These are phyloP conservation scores for Gadopsis marmoratus DNA, from an alignment of 2,797 vertebrate genomes.

Conservation along the genomic window DNA sequence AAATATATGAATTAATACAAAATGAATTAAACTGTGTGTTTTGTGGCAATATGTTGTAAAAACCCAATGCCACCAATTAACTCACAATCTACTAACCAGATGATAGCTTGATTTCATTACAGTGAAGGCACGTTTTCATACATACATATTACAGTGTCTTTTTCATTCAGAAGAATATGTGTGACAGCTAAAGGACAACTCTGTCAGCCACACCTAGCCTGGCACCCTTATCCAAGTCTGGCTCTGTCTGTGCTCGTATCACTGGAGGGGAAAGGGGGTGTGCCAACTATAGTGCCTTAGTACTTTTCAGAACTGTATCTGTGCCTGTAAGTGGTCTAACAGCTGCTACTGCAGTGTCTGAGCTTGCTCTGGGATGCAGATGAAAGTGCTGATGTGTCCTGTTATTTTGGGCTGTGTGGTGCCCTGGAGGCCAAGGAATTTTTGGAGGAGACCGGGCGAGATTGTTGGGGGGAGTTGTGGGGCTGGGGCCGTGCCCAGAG, in stretches of 20 bases:
- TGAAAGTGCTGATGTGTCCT: constrained; percentile 83
- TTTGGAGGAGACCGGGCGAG: constrained; percentile 69
- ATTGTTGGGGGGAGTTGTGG: constrained; percentile 41
- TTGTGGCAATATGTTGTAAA: constrained; percentile 6
- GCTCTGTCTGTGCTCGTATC: constrained; percentile 78
- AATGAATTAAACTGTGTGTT: not conserved
- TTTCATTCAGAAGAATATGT: constrained; percentile 26
- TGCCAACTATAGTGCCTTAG: constrained; percentile 72
- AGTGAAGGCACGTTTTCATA: not conserved
- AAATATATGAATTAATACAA: constrained; percentile 2
- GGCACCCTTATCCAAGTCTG: constrained; percentile 76
- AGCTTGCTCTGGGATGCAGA: constrained; percentile 79
- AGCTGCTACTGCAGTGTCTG: constrained; percentile 83
- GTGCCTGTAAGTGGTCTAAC: constrained; percentile 69
- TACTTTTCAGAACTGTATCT: constrained; percentile 73
- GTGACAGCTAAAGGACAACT: constrained; percentile 73
- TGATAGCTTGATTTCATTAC: constrained; percentile 4
- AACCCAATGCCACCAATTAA: constrained; percentile 8
- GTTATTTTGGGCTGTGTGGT: constrained; percentile 79
- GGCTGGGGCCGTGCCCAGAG: constrained; percentile 51
- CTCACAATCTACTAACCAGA: not conserved
- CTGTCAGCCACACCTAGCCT: constrained; percentile 74
- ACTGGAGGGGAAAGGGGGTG: constrained; percentile 65
- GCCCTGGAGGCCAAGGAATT: constrained; percentile 66
- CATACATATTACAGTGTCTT: not conserved